Evolutionary conservation across 2,113 vertebrate genomes (phyloP), one percentile per base, ranked within the genome.

Genomic region (Phaethornis superciliosus): DNA sequence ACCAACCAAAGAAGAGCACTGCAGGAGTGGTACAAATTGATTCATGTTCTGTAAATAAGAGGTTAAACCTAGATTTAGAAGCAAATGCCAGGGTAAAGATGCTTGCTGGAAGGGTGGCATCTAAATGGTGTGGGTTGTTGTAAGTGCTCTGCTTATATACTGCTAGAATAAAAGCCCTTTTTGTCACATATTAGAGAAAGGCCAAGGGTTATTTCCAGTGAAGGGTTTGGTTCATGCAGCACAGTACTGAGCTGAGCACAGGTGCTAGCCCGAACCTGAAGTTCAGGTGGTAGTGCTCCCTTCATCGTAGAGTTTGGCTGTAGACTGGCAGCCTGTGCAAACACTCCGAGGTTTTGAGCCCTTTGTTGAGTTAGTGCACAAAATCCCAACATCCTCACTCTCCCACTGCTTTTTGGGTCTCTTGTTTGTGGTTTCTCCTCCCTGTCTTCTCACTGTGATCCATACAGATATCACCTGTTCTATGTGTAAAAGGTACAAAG

Each of bases 61-160:
- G 60, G 85, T 93, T 94, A 96, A 84, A 90, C 44, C 72, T 49
- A 71, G 67, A 32, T 42, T 70, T 88, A 78, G 58, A 75, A 90
- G n/a, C 32, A 94, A 78, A 88, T 77, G 47, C 44, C 47, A 63
- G 59, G 42, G 26, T 59, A 77, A 81, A 90, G 54, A 35, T 91
- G 40, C 64, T 77, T 93, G 69, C 55, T 81, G 65, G 27, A 88
- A 69, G 47, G 47, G n/a, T 94, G 85, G 47, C 40, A 74, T 71
- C 79, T 91, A 65, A 76, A 82, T 40, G 40, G 40, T 49, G 30
- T 68, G 37, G 19, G 5, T 56, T 80, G 22, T 59, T 47, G 0
- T 12, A 83, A 70, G 12, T 30, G 21, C 32, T 63, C 62, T 91
- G n/a, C 56, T 88, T 77, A 74, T 92, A 93, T 93, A 75, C 28